A percentile compares a stretch with the other conserved stretches of the same genome.
These are phyloP conservation scores for Habrosyne pyritoides DNA, from an alignment of 2,888 invertebrate genomes.

Conservation along the genomic window DNA sequence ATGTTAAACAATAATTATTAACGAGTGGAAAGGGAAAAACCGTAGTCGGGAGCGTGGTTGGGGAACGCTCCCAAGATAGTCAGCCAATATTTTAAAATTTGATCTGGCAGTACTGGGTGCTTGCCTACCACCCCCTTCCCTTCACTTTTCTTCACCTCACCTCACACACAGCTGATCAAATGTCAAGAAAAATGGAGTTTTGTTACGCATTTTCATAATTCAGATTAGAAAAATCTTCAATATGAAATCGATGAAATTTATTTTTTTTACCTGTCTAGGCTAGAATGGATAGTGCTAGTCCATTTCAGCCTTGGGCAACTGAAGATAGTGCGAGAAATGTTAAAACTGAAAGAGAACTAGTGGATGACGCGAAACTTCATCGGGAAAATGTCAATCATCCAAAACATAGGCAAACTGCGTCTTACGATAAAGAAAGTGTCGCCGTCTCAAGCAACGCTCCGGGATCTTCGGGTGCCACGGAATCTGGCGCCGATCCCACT, in stretches of 20 bases:
- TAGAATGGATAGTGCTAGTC: slow-evolving; percentile 80
- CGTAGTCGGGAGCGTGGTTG: no score
- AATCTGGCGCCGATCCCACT: slow-evolving; percentile 53
- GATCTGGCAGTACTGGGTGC: neutral
- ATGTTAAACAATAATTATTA: no score
- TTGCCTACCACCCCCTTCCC: slow-evolving; percentile 35
- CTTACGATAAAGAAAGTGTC: slow-evolving; percentile 81
- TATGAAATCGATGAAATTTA: slow-evolving; percentile 68
- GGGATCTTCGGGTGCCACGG: slow-evolving; percentile 66
- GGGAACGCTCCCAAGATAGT: no score
- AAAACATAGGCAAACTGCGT: slow-evolving; percentile 84
- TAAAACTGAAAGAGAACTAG: slow-evolving; percentile 77
- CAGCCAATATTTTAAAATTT: neutral
- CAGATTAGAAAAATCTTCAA: slow-evolving; percentile 65
- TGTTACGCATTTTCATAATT: slow-evolving; percentile 78
- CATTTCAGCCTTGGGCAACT: slow-evolving; percentile 80
- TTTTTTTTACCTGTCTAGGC: slow-evolving; percentile 60
- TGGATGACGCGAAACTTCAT: slow-evolving; percentile 83
- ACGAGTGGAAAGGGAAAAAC: no score
- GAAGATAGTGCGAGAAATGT: slow-evolving; percentile 77
- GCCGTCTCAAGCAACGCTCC: slow-evolving; percentile 64
- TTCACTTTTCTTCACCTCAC: slow-evolving; percentile 72
- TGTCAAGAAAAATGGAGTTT: slow-evolving; percentile 83
- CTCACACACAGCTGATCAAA: slow-evolving; percentile 73
- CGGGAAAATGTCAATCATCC: slow-evolving; percentile 83